Conservation (phyloP, 2,797 vertebrate species). For the Sphaeramia orbicularis region DNA sequence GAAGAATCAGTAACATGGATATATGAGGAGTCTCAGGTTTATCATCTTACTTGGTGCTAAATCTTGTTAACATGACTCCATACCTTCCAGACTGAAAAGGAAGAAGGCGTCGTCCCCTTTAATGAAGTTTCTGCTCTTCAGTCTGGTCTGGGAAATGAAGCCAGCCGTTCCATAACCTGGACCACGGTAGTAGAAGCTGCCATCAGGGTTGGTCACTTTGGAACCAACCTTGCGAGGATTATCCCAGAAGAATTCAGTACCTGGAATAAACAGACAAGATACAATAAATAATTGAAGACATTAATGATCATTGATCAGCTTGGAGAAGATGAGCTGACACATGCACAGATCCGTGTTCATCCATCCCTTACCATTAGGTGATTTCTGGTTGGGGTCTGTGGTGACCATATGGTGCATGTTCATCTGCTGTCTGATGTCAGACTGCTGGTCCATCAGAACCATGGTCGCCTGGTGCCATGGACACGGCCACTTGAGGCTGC, state of each 20-base stretch:
- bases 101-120: constrained; percentile 88
- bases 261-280: constrained; percentile 34
- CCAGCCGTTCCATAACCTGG: constrained; percentile 74
- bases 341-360: no score
- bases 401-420: constrained; percentile 90
- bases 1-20: not conserved
- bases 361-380: constrained; percentile 60
- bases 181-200: constrained; percentile 83
- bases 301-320: no score
- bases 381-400: constrained; percentile 84
- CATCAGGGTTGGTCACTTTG: constrained; percentile 77
- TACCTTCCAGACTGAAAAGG: constrained; percentile 90
- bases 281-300: no score
- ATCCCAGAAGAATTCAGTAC: constrained; percentile 84
- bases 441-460: constrained; percentile 90
- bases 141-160: constrained; percentile 85
- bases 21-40: not conserved
- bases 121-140: constrained; percentile 88
- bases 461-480: constrained; percentile 91
- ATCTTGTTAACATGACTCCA: not conserved
- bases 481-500: constrained; percentile 89
- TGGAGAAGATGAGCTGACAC: no score
- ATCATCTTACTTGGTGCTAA: no score
- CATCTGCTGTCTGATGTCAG: constrained; percentile 90
- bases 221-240: constrained; percentile 87